A percentile compares a stretch with the other conserved stretches of the same genome.
phyloP scores from a whole-genome alignment of 2,888 invertebrate genomes.

The Tromatobia lineatoria region DNA sequence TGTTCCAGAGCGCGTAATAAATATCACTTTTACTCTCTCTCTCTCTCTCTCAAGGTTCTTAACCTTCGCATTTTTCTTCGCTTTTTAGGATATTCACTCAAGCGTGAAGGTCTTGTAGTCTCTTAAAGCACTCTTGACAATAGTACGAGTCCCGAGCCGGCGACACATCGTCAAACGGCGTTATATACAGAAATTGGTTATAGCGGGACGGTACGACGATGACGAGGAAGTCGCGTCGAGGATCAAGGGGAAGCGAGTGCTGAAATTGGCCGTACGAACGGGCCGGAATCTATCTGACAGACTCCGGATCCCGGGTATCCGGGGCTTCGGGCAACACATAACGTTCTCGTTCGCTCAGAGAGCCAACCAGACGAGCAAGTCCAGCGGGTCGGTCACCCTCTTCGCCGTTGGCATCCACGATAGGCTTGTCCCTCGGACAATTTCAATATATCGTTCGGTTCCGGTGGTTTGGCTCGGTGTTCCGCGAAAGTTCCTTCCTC shows the following conservation, averaged over 20 bases:
- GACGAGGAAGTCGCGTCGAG: conserved; percentile 54
- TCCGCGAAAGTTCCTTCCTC: conserved; percentile 37
- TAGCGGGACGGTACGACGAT: conserved; percentile 39
- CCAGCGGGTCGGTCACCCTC: conserved; percentile 63
- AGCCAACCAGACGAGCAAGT: conserved; percentile 29
- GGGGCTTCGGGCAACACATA: conserved; percentile 54
- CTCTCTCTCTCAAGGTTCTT: too few relatives aligned
- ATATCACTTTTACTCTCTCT: too few relatives aligned
- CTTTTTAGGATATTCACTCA: too few relatives aligned
- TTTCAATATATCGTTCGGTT: conserved; percentile 73
- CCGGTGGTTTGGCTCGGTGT: conserved; percentile 61
- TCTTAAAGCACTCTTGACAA: background rate
- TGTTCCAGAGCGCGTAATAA: too few relatives aligned
- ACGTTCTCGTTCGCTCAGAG: conserved; percentile 32
- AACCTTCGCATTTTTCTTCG: too few relatives aligned
- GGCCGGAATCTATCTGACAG: conserved; percentile 65
- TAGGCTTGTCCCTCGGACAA: conserved; percentile 70
- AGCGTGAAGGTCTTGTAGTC: background rate
- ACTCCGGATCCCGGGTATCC: conserved; percentile 68
- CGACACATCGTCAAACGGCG: background rate
- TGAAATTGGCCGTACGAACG: conserved; percentile 67
- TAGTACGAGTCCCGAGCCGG: background rate
- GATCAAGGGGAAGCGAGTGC: conserved; percentile 52
- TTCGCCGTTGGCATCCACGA: conserved; percentile 54
- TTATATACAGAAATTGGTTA: conserved; percentile 7